Evolutionary conservation across 2,888 invertebrate species (phyloP), one percentile per base, ranked within the genome.

Genomic region (Furcula furcula): DNA sequence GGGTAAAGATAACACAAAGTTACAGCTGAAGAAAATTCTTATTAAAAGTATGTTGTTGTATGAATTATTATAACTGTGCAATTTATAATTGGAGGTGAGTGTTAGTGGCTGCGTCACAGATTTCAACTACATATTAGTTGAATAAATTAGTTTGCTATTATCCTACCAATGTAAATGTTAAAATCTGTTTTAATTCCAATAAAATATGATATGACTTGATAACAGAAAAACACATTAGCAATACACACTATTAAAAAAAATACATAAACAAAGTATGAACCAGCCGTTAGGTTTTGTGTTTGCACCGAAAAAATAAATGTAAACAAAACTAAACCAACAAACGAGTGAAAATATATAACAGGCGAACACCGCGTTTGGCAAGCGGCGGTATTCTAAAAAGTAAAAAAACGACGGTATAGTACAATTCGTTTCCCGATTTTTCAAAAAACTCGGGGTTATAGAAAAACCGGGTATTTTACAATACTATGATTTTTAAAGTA

Each of bases 351-450:
- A 45, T 31, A 35, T 33, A 25, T 45, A 40, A 20, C 13, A 36
- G 18, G 15, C 36, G 31, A 34, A 34, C 36, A 45, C 37, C 29
- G 36, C 35, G 10, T 19, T 26, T 9, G 39, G 39, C 36, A 41
- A 36, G 48, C 39, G 43, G 48, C 48, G 43, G 48, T 46, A 48
- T 28, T 50, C 45, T 36, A 41, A 48, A 50, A 45, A 40, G 39
- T 46, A 40, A 35, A 47, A 57, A 50, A 39, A 48, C 40, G 40
- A 42, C 29, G 29, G 29, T 15, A 39, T 13, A 31, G 40, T 34
- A 48, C 54, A 57, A 52, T 42, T 47, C 40, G 53, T 60, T 60
- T 58, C 42, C 36, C 21, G 37, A 29, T 56, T 59, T 52, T 52
- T 50, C 27, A 36, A 10, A 40, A 52, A 16, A 16, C n/a, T n/a